A percentile compares a stretch with the other conserved stretches of the same genome.
Conservation (phyloP, 2,797 vertebrate species). For the Cetoscarus ocellatus region DNA sequence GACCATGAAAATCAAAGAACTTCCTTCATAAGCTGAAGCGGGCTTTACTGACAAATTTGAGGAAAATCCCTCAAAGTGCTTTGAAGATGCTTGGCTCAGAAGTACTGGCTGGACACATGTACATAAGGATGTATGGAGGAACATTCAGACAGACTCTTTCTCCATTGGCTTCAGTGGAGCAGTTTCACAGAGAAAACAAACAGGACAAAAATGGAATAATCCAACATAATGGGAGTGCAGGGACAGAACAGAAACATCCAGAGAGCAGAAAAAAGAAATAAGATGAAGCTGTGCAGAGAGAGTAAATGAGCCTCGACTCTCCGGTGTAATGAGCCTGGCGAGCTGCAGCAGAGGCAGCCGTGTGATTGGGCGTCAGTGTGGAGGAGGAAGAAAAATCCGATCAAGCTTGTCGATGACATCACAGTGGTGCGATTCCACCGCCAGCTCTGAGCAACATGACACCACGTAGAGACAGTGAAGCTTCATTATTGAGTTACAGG, state of each 20-base stretch:
- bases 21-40: too few relatives aligned
- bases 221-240: background rate
- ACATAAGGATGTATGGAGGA: too few relatives aligned
- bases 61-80: too few relatives aligned
- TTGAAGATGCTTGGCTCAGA: too few relatives aligned
- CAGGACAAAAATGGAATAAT: background rate
- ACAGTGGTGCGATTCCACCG: background rate
- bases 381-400: conserved; percentile 21
- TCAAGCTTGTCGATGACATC: conserved; percentile 31
- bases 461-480: background rate
- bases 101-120: too few relatives aligned
- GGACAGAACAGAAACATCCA: conserved; percentile 2
- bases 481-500: conserved; percentile 22
- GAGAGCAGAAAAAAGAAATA: conserved; percentile 4
- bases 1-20: too few relatives aligned
- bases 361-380: conserved; percentile 40
- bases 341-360: conserved; percentile 21
- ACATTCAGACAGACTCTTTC: too few relatives aligned
- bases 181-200: background rate
- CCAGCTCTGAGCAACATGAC: background rate
- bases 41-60: too few relatives aligned
- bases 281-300: background rate
- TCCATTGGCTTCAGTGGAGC: too few relatives aligned
- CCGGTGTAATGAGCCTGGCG: conserved; percentile 34
- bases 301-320: conserved; percentile 38